These are phyloP conservation scores for Agrotis exclamationis DNA, from an alignment of 2,888 invertebrate genomes.

Conservation along the genomic window DNA sequence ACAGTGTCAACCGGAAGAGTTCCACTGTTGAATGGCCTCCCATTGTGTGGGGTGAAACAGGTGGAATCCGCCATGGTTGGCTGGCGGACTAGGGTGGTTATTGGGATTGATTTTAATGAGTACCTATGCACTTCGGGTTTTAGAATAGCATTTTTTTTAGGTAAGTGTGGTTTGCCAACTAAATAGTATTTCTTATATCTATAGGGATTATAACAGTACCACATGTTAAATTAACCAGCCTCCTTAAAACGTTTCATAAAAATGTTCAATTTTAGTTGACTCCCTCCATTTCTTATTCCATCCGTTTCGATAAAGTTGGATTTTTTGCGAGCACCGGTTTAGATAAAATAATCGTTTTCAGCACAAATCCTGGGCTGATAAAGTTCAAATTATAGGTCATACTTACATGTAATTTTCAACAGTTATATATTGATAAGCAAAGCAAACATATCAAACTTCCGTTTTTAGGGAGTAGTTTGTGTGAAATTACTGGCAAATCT, in stretches of 20 bases:
- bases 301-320: background rate
- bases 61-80: constrained; percentile 28
- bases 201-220: too few relatives aligned
- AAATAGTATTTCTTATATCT: too few relatives aligned
- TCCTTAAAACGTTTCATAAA: too few relatives aligned
- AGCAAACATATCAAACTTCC: constrained; percentile 58
- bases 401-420: constrained; percentile 41
- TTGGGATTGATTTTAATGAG: constrained; percentile 6
- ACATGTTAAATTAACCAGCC: too few relatives aligned
- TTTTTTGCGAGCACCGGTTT: background rate
- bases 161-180: too few relatives aligned
- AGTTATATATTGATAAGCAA: constrained; percentile 53
- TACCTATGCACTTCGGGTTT: too few relatives aligned
- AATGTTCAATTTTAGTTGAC: too few relatives aligned
- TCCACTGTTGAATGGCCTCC: constrained; percentile 42
- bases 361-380: constrained; percentile 42
- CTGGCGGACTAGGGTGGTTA: constrained; percentile 8
- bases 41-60: constrained; percentile 26
- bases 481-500: constrained; percentile 23
- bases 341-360: constrained; percentile 25
- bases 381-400: constrained; percentile 59
- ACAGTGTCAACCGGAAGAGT: constrained; percentile 26
- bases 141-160: too few relatives aligned
- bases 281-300: background rate
- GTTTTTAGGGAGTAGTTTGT: constrained; percentile 39